Evolutionary conservation across 2,113 vertebrate species (phyloP).

Genomic region (Urocynchramus pylzowi): DNA sequence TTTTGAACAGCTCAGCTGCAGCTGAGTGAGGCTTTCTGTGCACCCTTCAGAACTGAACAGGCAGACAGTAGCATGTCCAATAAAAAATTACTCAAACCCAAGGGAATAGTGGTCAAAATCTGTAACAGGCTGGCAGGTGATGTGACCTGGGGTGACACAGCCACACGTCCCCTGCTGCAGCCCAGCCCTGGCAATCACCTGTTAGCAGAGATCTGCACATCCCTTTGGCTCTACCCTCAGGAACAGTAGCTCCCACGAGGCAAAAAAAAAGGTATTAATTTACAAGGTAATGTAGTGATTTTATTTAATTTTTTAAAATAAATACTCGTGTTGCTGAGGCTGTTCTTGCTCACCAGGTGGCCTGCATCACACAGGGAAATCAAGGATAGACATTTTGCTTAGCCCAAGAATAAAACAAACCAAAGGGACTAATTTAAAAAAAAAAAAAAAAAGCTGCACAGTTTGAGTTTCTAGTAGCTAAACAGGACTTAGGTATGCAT

Average conservation of each 20-base stretch:
- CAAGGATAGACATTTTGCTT: background rate
- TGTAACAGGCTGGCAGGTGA: background rate
- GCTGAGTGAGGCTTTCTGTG: background rate
- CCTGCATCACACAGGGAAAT: background rate
- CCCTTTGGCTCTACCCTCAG: background rate
- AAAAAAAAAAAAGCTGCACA: background rate
- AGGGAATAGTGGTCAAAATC: background rate
- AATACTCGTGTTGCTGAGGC: background rate
- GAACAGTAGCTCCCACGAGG: rapidly evolving
- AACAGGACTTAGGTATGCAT: background rate
- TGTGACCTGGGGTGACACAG: background rate
- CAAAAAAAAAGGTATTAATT: background rate
- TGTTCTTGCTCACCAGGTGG: background rate
- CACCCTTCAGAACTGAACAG: background rate
- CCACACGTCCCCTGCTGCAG: background rate
- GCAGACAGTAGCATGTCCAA: background rate
- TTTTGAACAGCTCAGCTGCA: background rate
- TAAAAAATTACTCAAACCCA: background rate
- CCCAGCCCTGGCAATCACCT: background rate
- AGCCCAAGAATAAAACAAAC: background rate
- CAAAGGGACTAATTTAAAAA: background rate
- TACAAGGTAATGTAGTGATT: background rate
- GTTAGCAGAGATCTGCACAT: background rate
- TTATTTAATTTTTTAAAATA: background rate
- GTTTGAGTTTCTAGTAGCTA: background rate